Percentiles rank a stretch among this genome's conserved stretches.
Evolutionary conservation across 1,140 invertebrate species (phyloP).

Genomic region (Gerris buenoi): DNA sequence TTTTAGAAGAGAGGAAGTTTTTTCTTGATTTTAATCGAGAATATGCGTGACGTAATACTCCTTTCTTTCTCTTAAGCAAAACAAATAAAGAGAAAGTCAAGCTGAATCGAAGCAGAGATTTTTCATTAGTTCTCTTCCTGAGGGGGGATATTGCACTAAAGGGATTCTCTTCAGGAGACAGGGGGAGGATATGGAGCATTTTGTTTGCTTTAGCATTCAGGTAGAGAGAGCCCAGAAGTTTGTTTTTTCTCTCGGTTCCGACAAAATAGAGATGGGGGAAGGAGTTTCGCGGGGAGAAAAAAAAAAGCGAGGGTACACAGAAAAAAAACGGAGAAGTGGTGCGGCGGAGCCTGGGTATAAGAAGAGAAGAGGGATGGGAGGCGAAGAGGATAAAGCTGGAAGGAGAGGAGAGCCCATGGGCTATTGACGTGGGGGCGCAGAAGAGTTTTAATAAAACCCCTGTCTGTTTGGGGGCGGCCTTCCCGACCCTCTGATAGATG

Average conservation of each 20-base stretch:
- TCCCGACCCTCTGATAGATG: slow-evolving; percentile 9
- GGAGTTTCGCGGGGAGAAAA: neutral
- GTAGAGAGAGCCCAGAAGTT: neutral
- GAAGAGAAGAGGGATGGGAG: neutral
- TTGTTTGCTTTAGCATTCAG: slow-evolving; percentile 4
- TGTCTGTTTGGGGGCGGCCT: slow-evolving; percentile 5
- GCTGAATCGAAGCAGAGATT: neutral
- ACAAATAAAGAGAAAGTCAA: neutral
- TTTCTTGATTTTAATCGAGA: too few species aligned
- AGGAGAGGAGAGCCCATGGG: neutral
- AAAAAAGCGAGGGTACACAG: neutral
- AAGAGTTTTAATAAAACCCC: slow-evolving; percentile 11
- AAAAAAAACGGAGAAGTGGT: neutral
- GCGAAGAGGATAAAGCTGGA: too few species aligned
- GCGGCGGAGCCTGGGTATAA: neutral
- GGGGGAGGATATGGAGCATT: neutral
- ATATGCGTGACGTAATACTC: too few species aligned
- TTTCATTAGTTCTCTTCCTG: neutral
- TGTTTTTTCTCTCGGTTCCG: slow-evolving; percentile 1
- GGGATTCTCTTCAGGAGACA: neutral
- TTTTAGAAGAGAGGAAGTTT: too few species aligned
- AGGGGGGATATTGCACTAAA: neutral
- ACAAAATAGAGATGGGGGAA: too few species aligned
- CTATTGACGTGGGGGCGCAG: slow-evolving; percentile 5
- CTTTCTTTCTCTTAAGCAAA: too few species aligned